Base-by-base conservation (phyloP, 2,797 vertebrate species). In the Rachycentron canadum region DNA sequence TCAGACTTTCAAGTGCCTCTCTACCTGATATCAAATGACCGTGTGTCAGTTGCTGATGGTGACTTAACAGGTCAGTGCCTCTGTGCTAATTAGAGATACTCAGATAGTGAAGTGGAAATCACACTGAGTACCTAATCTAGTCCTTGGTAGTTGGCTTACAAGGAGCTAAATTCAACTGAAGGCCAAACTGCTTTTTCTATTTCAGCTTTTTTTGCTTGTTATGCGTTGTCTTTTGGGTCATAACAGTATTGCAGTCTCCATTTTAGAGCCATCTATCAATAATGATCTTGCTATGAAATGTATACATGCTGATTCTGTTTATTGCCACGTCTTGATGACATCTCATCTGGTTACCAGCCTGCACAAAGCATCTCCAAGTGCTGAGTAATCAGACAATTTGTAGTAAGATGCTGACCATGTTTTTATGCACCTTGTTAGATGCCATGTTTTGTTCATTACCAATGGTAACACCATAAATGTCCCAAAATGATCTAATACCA, bases 101-200 rank as follows among this genome's bases (percentile, higher is more conserved):
- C 16, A 23, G 16, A 25, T n/a, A 38, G 23, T 13, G 16, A 61
- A 66, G 36, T 38, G 32, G 4, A 69, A 38, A 50, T 14, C 19
- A 50, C 25, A 40, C 12, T 6, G 25, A 49, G 49, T n/a, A 25
- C 17, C 19, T 10, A 9, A 23, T 9, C 45, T 30, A 10, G 19
- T 56, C 26, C 2, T 14, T 17, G 19, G 19, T 62, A 56, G 11
- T 53, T 60, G 28, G 61, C 62, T 16, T 62, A 26, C 67, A 64
- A 69, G 56, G 9, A 14, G 53, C 47, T 5, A 61, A 50, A 60
- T 49, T 63, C 9, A 64, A n/a, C 52, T 34, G 10, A 53, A 63
- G 45, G 47, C 59, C 32, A 55, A 23, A 52, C 6, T 7, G 1
- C 10, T n/a, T 52, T 69, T 12, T 62, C 30, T 26, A 2, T 66